Percentiles rank a stretch among this genome's conserved stretches.
Evolutionary conservation across 2,888 invertebrate species (phyloP).

Genomic region (Nezara viridula): DNA sequence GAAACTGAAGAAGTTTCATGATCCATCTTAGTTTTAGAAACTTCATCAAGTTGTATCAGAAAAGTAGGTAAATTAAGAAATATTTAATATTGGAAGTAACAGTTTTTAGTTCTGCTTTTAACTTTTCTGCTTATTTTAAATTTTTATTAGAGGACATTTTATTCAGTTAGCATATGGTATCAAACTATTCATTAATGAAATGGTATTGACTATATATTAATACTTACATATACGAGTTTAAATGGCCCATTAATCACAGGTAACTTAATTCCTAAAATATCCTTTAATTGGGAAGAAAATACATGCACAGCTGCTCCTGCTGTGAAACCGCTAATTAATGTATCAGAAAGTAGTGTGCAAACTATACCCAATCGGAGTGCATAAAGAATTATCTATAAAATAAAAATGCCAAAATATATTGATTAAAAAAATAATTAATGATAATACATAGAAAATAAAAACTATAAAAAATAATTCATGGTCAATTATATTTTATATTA

Average conservation of each 20-base stretch:
- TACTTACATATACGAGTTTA: constrained; percentile 64
- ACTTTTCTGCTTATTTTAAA: too few species aligned
- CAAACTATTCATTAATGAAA: not conserved
- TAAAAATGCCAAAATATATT: not conserved
- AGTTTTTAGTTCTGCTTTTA: not conserved
- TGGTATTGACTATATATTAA: not conserved
- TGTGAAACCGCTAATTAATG: constrained; percentile 89
- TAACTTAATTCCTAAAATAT: constrained; percentile 78
- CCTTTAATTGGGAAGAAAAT: constrained; percentile 80
- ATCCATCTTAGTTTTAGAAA: not conserved
- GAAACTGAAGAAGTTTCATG: not conserved
- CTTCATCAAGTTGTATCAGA: not conserved
- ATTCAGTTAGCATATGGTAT: not conserved
- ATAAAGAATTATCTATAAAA: constrained; percentile 80
- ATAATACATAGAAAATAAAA: too few species aligned
- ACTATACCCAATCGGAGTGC: constrained; percentile 76
- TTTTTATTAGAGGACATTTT: not conserved
- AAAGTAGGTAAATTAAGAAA: not conserved
- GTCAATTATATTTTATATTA: too few species aligned
- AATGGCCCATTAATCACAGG: constrained; percentile 66
- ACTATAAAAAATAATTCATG: too few species aligned
- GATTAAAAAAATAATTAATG: too few species aligned
- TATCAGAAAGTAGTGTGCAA: constrained; percentile 82
- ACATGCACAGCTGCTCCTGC: constrained; percentile 91
- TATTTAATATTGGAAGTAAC: not conserved